Evolutionary conservation across 1,140 invertebrate species (phyloP), one percentile per base, ranked within the genome.

Genomic region (Procambarus virginalis): DNA sequence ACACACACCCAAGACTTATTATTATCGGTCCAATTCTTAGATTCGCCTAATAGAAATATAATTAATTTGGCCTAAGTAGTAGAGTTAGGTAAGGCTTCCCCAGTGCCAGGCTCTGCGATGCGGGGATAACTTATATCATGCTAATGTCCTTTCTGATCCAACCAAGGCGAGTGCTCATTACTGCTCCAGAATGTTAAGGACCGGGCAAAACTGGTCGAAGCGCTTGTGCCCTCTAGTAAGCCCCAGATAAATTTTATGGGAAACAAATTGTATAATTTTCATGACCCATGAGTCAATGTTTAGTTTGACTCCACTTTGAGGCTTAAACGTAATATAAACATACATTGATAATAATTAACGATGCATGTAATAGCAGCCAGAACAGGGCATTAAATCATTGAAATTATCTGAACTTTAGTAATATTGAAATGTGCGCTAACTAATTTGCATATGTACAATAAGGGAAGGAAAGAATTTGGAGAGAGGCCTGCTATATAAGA

Each of bases 41-140:
- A 77, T 77, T 60, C n/a, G 68, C 75, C 77, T 77, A 85, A 85
- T 85, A 76, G 84, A 77, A 77, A 85, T 77, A 77, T 85, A 85
- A 85, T 76, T 77, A 77, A 85, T 77, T 70, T 60, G 84, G 73
- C 46, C 81, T 70, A 68, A 68, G 58, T 64, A 85, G 73, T 60
- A 85, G 75, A 49, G 70, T 85, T 58, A 76, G 75, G 75, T 51
- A 9, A 77, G 58, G 49, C 84, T 85, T 85, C 77, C 84, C 58
- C 55, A 49, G 58, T 77, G 84, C 34, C 49, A 60, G 84, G 75
- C 81, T 84, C 60, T 55, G 48, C 75, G 88, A 89, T 83, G 88
- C 88, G 81, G 60, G 88, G 88, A 89, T 78, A 81, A 89, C 70
- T 89, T 89, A 89, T 84, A 89, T 89, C 80, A 89, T 78, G 80